Evolutionary conservation across 2,888 invertebrate genomes (phyloP).

Genomic region (Melangyna quadrimaculata): DNA sequence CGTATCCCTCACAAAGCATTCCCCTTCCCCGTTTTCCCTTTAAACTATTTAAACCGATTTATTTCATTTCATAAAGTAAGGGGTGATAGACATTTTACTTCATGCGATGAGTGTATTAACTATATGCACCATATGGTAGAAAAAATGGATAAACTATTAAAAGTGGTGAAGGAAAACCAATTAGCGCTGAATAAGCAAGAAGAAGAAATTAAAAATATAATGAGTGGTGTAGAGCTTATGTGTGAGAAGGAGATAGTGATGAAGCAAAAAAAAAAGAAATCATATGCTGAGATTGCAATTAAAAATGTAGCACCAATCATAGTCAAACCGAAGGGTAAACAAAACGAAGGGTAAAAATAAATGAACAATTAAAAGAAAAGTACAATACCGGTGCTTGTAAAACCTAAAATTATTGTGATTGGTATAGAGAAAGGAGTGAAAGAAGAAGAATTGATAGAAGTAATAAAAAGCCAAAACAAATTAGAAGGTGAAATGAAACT

Average conservation of each 20-base stretch:
- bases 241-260: not conserved
- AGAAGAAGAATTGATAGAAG: not conserved
- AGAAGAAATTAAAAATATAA: no score
- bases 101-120: no score
- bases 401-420: conserved; percentile 1
- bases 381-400: not conserved
- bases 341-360: conserved; percentile 1
- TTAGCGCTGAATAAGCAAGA: no score
- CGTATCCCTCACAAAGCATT: no score
- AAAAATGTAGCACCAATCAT: conserved; percentile 8
- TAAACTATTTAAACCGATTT: no score
- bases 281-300: conserved; percentile 16
- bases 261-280: conserved; percentile 20
- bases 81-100: no score
- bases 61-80: no score
- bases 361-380: not conserved
- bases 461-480: not conserved
- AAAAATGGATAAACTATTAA: no score
- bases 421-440: not conserved
- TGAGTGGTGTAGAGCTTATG: no score
- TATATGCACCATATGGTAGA: no score
- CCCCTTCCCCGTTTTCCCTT: no score
- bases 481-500: not conserved
- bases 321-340: not conserved
- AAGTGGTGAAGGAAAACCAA: no score